Base-by-base conservation (phyloP, 2,113 vertebrate species). In the Leptobrachium ailaonicum region DNA sequence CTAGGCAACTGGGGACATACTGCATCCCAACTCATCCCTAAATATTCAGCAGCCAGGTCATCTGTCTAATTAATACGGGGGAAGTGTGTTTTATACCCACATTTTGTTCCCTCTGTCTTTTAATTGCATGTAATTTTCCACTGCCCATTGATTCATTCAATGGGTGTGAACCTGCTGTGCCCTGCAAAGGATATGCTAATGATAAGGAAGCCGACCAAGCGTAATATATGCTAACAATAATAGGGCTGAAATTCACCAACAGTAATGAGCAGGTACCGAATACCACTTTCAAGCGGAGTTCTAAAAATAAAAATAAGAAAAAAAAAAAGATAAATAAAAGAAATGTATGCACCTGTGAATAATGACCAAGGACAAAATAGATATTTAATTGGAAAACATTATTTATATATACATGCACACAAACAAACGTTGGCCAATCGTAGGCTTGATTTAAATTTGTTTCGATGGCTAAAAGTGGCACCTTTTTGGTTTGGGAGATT, bases 1-100 rank as follows among this genome's bases (percentile, higher is more conserved):
- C 85, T 83, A 86, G 82, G 83, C 85, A 90, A 90, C 88, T 62
- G 69, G 83, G 64, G 76, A 82, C 82, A 83, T 89, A 87, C 85
- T 87, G 82, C 83, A 88, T 79, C 76, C 74, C 77, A 84, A 73
- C 45, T 47, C 8, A 83, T 83, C 54, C 69, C 66, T 58, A 76
- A 88, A 54, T 80, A 89, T 83, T 84, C 3, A 2, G 76, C 3
- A 1, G 72, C 77, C 84, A 80, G 80, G 85, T 87, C 84, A 81
- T 75, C 72, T 62, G 50, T 75, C 79, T 81, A 81, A 81, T 81
- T 81, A 81, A 75, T 81, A 81, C 62, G 13, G 54, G 41, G 62
- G 42, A 80, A 68, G 68, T 58, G 64, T 81, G 54, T 66, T 81
- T 69, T 75, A 58, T 68, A 6, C 72, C 32, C 72, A n/a, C 72